Base-by-base conservation (phyloP, 2,888 invertebrate species). In the Sinopyrophorus schimmeli region DNA sequence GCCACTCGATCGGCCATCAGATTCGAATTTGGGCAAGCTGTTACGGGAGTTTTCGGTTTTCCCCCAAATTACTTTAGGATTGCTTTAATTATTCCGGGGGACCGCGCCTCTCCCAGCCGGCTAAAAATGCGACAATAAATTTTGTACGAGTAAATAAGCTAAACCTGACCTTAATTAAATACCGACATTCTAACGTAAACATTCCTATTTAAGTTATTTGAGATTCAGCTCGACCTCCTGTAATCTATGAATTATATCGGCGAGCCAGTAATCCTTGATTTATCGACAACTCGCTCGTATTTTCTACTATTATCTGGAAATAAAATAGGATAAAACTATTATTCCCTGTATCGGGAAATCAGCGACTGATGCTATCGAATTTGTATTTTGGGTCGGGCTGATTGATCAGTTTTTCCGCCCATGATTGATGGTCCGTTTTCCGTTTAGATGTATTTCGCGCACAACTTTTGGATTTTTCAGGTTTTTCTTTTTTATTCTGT, bases 231-330 rank as follows among this genome's bases (percentile, higher is more conserved):
- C 58, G 58, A 47, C 59, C 61, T 53, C 62, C 64, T 68, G 64
- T 69, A 71, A 70, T 71, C 69, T 69, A 64, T 70, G 68, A 70
- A 67, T 69, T 69, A 69, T 69, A 65, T 63, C 60, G 64, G 65
- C 64, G 61, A 60, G 58, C 54, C 58, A n/a, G 57, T 61, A 67
- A 68, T 68, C 67, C 66, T 50, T 68, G 67, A 70, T 70, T 68
- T 70, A 70, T 68, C 61, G 66, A 59, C 60, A 63, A 54, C 31
- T 46, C 55, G 51, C 56, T 50, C 67, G 63, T 70, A 69, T 67
- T 69, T 70, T 60, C 65, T 57, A 60, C 68, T 47, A 68, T 67
- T 69, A 70, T 63, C 59, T 58, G 60, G 58, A 60, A 61, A 62
- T 65, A 62, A 66, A 65, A 65, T 60, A 51, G 59, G 60, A 62